A percentile compares a stretch with the other conserved stretches of the same genome.
These are phyloP conservation scores for Anseranas semipalmata DNA, from an alignment of 2,113 vertebrate genomes.

Conservation along the genomic window DNA sequence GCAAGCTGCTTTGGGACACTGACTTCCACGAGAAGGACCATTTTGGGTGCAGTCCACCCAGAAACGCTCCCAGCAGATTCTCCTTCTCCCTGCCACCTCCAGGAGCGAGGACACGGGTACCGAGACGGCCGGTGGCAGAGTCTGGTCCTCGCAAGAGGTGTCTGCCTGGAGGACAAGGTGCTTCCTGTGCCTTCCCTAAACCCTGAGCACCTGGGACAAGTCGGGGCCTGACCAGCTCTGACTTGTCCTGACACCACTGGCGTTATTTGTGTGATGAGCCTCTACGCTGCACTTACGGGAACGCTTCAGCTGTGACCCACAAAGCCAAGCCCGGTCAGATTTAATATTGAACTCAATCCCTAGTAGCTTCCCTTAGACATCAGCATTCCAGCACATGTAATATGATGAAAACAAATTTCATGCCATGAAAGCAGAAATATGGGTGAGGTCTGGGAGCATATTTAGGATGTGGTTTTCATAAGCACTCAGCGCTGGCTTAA, in stretches of 20 bases:
- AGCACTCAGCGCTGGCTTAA: conserved; percentile 22
- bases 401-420: conserved; percentile 59
- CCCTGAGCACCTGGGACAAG: neutral
- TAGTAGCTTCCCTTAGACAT: conserved; percentile 37
- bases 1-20: neutral
- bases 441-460: conserved; percentile 60
- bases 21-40: neutral
- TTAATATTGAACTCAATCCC: conserved; percentile 21
- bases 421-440: conserved; percentile 63
- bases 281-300: neutral
- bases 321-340: conserved; percentile 48
- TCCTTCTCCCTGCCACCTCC: neutral
- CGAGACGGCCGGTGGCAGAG: neutral
- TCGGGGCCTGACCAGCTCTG: neutral
- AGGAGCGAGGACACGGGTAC: neutral
- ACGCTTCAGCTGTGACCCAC: neutral
- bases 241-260: neutral
- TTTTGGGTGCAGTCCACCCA: neutral
- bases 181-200: neutral
- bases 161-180: neutral
- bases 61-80: neutral
- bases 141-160: neutral
- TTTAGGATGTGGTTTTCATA: conserved; percentile 61
- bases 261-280: neutral
- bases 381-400: conserved; percentile 51